Base-by-base conservation (phyloP, 92 coral and sea anemone genomes). In the Montipora capitata region DNA sequence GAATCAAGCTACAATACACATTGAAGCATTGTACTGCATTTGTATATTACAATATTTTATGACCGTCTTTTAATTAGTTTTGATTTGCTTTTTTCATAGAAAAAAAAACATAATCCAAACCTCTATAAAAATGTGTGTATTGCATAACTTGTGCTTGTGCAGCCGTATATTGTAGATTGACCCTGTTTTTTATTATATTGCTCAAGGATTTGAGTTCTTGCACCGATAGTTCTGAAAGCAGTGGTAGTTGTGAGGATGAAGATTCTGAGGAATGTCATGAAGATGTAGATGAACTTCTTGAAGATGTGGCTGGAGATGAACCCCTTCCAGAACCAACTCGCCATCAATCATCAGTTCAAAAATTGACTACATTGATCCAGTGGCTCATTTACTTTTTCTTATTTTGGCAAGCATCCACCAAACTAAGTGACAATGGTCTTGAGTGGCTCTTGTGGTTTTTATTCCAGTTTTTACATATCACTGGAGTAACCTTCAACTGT, bases 401-500 rank as follows among this genome's bases (percentile, higher is more conserved):
- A 18, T 85, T 94, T 44, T 92, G 95, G 95, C 95, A 92, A 74
- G 80, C 93, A 12, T 76, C 87, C 27, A 89, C 89, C 86, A 86
- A 85, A 44, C 66, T 89, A 63, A 93, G 93, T 76, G 92, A 89
- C 85, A 92, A 92, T 89, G 95, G 93, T 16, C 78, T 92, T 6
- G 95, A 92, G 82, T 93, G 96, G 96, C 73, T 93, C 38, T 69
- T 93, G 67, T 72, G 78, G 4, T 89, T 93, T 77, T 11, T 89
- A 61, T 81, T 85, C 65, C 89, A 93, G 85, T 93, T 93, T 77
- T 80, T 89, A 11, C 93, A 85, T 68, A 15, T 68, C 40, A 59
- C 76, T 82, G 93, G 91, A 38, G 58, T 89, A 38, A 85, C 79
- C 35, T 68, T 76, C 79, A 80, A 83, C 83, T 82, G 57, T 40